These are phyloP conservation scores for Aphidius colemani DNA, from an alignment of 2,888 invertebrate genomes.

Conservation along the genomic window DNA sequence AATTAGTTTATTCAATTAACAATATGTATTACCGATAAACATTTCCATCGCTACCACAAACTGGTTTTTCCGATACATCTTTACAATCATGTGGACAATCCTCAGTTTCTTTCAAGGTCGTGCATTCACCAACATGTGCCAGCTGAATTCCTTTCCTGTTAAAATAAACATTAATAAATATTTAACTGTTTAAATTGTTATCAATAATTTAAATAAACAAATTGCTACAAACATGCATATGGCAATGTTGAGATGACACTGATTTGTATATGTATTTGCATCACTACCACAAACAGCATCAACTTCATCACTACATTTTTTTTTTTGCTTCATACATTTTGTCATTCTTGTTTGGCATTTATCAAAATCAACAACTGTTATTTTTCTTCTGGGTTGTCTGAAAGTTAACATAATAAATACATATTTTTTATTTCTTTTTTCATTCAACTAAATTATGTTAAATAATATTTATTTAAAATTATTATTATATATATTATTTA, in stretches of 20 bases:
- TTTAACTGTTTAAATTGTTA: not conserved
- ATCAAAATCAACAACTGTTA: slow-evolving; percentile 76
- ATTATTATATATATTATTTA: slow-evolving; percentile 58
- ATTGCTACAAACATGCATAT: slow-evolving; percentile 77
- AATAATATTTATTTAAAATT: slow-evolving; percentile 6
- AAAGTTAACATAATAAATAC: slow-evolving; percentile 6
- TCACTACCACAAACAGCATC: slow-evolving; percentile 91
- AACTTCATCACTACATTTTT: slow-evolving; percentile 68
- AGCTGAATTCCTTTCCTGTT: slow-evolving; percentile 80
- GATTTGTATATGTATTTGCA: slow-evolving; percentile 81
- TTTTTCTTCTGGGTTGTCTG: slow-evolving; percentile 64
- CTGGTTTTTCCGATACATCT: slow-evolving; percentile 70
- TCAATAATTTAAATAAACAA: not conserved
- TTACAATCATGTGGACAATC: slow-evolving; percentile 69
- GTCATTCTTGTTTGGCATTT: slow-evolving; percentile 76
- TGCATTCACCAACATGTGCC: slow-evolving; percentile 88
- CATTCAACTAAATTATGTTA: slow-evolving; percentile 2
- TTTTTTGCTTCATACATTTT: slow-evolving; percentile 76
- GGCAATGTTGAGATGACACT: slow-evolving; percentile 81
- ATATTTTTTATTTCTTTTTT: slow-evolving; percentile 4
- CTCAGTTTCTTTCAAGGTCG: slow-evolving; percentile 69
- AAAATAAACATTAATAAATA: slow-evolving; percentile 23
- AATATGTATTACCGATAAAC: slow-evolving; percentile 71
- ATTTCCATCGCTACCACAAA: slow-evolving; percentile 89
- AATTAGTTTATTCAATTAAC: not conserved